Conservation (phyloP, 2,888 invertebrate species). For the Pristionchus japonicus region DNA sequence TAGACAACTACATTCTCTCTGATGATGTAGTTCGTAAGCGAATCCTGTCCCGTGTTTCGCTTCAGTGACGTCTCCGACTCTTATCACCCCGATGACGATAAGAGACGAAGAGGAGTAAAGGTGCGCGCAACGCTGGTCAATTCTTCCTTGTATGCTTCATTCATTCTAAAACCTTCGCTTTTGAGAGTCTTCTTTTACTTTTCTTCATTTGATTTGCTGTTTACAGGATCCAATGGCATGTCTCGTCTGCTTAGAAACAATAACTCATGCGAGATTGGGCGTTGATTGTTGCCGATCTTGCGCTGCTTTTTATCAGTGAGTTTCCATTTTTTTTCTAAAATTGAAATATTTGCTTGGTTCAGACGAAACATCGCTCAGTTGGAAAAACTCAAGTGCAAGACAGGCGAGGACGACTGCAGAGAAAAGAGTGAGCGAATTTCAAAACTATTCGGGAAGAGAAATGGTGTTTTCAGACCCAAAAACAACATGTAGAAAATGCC, state of each 20-base stretch:
- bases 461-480: not conserved
- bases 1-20: too few relatives aligned
- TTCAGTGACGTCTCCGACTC: too few relatives aligned
- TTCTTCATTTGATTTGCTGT: too few relatives aligned
- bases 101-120: too few relatives aligned
- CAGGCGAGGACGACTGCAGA: not conserved
- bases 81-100: too few relatives aligned
- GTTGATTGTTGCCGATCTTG: not conserved
- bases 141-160: too few relatives aligned
- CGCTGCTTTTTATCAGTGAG: not conserved
- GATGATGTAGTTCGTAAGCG: too few relatives aligned
- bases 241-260: not conserved
- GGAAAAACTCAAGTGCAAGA: not conserved
- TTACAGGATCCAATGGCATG: not conserved
- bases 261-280: not conserved
- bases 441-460: too few relatives aligned
- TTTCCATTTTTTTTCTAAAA: not conserved
- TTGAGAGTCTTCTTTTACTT: too few relatives aligned
- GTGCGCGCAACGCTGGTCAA: too few relatives aligned
- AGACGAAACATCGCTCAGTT: not conserved
- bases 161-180: too few relatives aligned
- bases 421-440: not conserved
- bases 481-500: not conserved
- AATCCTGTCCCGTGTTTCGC: too few relatives aligned
- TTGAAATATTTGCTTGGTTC: not conserved